These are phyloP conservation scores for Drosophila robusta DNA, from an alignment of 2,888 invertebrate genomes.

Conservation along the genomic window DNA sequence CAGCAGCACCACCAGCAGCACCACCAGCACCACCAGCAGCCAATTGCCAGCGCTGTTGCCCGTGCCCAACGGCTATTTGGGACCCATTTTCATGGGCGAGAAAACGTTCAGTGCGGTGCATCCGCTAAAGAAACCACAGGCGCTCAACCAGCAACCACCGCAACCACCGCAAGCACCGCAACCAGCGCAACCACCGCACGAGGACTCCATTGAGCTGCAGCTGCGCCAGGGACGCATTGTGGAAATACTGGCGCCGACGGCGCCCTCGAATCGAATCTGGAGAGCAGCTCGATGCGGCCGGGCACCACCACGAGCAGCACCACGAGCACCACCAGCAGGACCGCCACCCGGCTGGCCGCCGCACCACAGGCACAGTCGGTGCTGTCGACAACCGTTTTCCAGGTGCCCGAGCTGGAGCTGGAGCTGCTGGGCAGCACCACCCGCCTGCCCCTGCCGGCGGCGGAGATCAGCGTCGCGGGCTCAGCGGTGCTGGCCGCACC, in stretches of 20 bases:
- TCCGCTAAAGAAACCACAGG: constrained; percentile 51
- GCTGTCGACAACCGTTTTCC: constrained; percentile 79
- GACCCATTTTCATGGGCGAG: constrained; percentile 84
- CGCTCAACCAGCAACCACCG: constrained; percentile 35
- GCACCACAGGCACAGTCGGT: constrained; percentile 42
- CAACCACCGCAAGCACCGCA: constrained; percentile 18
- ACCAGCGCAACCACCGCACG: constrained; percentile 6
- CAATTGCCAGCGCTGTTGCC: constrained; percentile 44
- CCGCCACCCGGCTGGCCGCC: constrained; percentile 3
- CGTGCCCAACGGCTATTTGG: constrained; percentile 81
- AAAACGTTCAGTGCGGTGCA: constrained; percentile 79
- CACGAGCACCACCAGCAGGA: constrained; percentile 25
- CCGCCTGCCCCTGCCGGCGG: constrained; percentile 46
- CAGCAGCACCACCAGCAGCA: constrained; percentile 1
- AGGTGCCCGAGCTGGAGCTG: constrained; percentile 60
- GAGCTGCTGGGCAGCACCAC: constrained; percentile 60
- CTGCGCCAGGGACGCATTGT: constrained; percentile 77
- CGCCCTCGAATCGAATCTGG: constrained; percentile 47
- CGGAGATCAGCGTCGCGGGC: constrained; percentile 29
- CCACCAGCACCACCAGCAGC: constrained; percentile 13
- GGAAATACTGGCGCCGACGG: constrained; percentile 80
- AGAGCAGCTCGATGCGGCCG: constrained; percentile 25
- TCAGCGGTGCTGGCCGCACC: constrained; percentile 25
- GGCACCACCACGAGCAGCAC: constrained; percentile 22
- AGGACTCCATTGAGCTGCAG: constrained; percentile 69